Conservation (phyloP, 2,888 invertebrate species). For the Drosophila cyrtoloma region DNA sequence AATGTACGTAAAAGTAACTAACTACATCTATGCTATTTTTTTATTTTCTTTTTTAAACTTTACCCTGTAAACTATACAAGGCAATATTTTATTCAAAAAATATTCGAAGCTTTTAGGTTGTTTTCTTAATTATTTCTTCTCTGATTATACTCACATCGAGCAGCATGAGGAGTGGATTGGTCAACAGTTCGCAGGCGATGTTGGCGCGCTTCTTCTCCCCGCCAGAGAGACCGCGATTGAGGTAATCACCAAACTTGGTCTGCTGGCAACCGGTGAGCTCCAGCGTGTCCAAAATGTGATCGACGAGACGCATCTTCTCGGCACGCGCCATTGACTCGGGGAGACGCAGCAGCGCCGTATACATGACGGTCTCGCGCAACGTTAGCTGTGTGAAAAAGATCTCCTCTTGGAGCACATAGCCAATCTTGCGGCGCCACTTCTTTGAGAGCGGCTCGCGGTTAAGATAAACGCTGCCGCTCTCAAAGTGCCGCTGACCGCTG, state of each 20-base stretch:
- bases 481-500: constrained; percentile 89
- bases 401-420: constrained; percentile 93
- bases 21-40: neutral
- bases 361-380: constrained; percentile 90
- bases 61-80: neutral
- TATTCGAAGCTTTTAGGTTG: neutral
- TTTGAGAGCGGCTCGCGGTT: constrained; percentile 89
- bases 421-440: constrained; percentile 90
- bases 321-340: constrained; percentile 90
- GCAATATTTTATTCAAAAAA: neutral
- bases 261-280: constrained; percentile 91
- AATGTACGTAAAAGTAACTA: neutral
- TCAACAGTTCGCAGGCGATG: constrained; percentile 93
- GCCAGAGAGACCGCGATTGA: constrained; percentile 91
- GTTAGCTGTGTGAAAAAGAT: constrained; percentile 93
- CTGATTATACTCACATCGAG: constrained; percentile 89
- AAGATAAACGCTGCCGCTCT: constrained; percentile 89
- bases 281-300: constrained; percentile 91
- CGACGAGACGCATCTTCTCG: constrained; percentile 91
- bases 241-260: constrained; percentile 91
- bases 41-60: neutral
- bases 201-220: constrained; percentile 94
- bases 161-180: constrained; percentile 92
- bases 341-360: constrained; percentile 87
- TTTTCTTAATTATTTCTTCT: neutral